Conservation (phyloP, 2,797 vertebrate genomes). For the Rhincodon typus region DNA sequence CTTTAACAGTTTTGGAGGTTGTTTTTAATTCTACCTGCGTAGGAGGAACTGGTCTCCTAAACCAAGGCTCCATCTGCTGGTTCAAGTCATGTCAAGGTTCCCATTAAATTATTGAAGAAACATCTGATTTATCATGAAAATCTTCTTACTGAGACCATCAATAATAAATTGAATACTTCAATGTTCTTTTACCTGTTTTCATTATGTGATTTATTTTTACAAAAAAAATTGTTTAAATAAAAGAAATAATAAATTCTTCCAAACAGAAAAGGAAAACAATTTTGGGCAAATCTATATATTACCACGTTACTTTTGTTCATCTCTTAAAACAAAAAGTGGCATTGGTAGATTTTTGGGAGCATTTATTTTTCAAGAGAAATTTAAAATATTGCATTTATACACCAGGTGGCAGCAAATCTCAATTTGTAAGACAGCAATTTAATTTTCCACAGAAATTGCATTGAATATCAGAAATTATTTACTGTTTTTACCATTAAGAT, state of each 20-base stretch:
- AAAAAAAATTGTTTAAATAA: background rate
- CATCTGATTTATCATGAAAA: background rate
- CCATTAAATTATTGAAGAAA: background rate
- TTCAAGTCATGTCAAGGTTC: background rate
- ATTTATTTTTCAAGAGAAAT: background rate
- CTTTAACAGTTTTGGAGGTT: background rate
- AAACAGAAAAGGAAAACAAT: background rate
- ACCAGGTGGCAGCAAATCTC: constrained; percentile 25
- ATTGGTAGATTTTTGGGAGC: background rate
- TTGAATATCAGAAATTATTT: background rate
- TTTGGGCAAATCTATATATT: background rate
- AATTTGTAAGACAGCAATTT: background rate
- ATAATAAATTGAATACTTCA: background rate
- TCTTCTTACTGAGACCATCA: background rate
- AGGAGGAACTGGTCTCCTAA: background rate
- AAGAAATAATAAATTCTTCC: background rate
- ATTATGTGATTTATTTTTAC: background rate
- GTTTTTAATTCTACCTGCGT: background rate
- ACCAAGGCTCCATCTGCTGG: background rate
- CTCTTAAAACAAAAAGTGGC: background rate
- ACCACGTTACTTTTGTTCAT: background rate
- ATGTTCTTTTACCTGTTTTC: background rate
- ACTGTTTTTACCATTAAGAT: background rate
- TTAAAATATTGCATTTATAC: background rate
- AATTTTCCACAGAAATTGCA: background rate